These are phyloP conservation scores for Lomographa bimaculata DNA, from an alignment of 2,888 invertebrate genomes.

Conservation along the genomic window DNA sequence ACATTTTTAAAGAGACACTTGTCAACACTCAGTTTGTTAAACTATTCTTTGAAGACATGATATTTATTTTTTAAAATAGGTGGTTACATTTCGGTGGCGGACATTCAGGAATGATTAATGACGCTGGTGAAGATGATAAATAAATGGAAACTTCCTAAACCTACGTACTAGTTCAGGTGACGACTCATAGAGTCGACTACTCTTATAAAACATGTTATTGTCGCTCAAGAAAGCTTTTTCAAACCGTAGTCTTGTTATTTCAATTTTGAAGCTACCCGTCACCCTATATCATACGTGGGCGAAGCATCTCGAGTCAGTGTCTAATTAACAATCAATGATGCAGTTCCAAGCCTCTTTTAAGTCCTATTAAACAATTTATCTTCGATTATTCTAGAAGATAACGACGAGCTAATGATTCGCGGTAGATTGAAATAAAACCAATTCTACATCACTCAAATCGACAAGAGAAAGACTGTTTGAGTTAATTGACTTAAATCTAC, in stretches of 20 bases:
- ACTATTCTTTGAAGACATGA: too few relatives aligned
- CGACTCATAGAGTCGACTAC: conserved; percentile 1
- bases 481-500: too few relatives aligned
- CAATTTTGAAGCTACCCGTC: conserved; percentile 18
- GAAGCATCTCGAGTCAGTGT: conserved; percentile 8
- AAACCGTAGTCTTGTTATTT: conserved; percentile 12
- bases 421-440: too few relatives aligned
- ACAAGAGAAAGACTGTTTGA: too few relatives aligned
- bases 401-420: too few relatives aligned
- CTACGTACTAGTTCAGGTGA: conserved; percentile 3
- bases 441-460: too few relatives aligned
- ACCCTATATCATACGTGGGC: conserved; percentile 18
- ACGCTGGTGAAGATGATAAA: conserved; percentile 15
- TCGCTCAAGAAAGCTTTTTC: neutral
- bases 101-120: conserved; percentile 24
- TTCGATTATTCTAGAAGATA: too few relatives aligned
- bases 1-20: too few relatives aligned
- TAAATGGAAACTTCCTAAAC: conserved; percentile 7
- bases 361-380: too few relatives aligned
- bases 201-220: neutral
- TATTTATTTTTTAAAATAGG: conserved; percentile 11
- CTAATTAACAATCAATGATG: too few relatives aligned
- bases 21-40: too few relatives aligned
- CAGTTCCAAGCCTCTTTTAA: too few relatives aligned
- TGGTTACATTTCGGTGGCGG: conserved; percentile 24